These are phyloP conservation scores for Sarcophilus harrisii DNA, from an alignment of 2,797 vertebrate genomes.

Conservation along the genomic window DNA sequence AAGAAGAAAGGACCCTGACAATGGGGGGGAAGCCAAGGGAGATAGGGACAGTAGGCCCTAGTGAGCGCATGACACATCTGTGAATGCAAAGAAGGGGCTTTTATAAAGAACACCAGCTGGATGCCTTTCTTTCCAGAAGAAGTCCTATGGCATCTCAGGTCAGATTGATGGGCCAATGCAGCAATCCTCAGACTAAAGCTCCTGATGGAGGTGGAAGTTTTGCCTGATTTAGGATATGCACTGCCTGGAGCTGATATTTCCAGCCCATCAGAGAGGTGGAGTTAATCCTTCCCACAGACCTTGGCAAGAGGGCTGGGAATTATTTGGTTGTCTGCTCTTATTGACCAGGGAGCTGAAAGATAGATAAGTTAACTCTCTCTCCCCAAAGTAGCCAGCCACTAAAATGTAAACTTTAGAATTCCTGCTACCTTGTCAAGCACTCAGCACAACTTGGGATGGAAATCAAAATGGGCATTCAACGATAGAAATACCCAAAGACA, in stretches of 20 bases:
- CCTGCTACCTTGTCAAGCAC: not conserved
- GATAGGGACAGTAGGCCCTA: not conserved
- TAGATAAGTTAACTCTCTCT: not conserved
- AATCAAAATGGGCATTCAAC: not conserved
- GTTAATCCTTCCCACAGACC: not conserved
- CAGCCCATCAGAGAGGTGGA: not conserved
- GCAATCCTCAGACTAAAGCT: not conserved
- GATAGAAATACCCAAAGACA: not conserved
- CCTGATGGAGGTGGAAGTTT: not conserved
- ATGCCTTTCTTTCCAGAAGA: not conserved
- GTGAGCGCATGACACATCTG: not conserved
- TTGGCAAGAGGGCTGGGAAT: not conserved
- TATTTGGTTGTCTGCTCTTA: not conserved
- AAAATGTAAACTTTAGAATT: not conserved
- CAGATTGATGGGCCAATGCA: not conserved
- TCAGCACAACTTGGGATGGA: not conserved
- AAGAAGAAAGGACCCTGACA: conserved; percentile 4
- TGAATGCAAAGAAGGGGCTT: not conserved
- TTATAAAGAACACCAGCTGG: not conserved
- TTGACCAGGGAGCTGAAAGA: not conserved
- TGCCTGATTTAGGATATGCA: not conserved
- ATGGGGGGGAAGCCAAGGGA: not conserved
- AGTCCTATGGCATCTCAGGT: not conserved
- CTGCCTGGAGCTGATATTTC: not conserved
- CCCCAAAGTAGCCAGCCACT: not conserved